Evolutionary conservation across 2,797 vertebrate genomes (phyloP).

Genomic region (Neoniphon sammara): DNA sequence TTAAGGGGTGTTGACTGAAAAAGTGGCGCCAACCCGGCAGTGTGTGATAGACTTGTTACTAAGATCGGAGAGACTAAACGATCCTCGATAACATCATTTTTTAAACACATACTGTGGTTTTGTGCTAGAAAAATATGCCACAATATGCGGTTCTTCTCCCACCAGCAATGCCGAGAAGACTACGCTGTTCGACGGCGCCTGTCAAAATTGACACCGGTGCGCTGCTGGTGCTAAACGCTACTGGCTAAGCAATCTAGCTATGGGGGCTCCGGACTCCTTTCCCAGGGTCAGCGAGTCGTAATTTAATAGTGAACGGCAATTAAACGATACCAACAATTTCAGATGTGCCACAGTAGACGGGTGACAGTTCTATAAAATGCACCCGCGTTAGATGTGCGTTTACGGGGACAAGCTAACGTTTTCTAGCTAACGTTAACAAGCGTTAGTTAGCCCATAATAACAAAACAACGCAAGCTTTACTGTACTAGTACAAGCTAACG

Average conservation of each 20-base stretch:
- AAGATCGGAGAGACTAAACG: not conserved
- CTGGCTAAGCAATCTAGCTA: conserved; percentile 55
- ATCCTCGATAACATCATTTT: not conserved
- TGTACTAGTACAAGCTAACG: conserved; percentile 74
- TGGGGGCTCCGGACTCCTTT: conserved; percentile 48
- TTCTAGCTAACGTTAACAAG: conserved; percentile 8
- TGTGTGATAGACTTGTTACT: conserved; percentile 63
- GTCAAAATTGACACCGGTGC: conserved; percentile 84
- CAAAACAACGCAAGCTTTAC: conserved; percentile 79
- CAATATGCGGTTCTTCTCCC: conserved; percentile 44
- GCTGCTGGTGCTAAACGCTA: conserved; percentile 66
- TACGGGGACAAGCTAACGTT: not conserved
- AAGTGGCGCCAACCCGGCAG: conserved; percentile 87
- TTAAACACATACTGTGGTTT: not conserved
- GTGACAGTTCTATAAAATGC: accelerated
- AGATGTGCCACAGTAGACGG: not conserved
- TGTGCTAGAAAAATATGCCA: conserved; percentile 1
- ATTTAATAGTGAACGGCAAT: conserved; percentile 20
- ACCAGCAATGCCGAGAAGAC: conserved; percentile 54
- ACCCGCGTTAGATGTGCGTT: not conserved
- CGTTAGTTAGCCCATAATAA: conserved; percentile 66
- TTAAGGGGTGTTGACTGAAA: conserved; percentile 78
- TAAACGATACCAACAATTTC: not conserved
- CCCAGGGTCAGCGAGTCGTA: conserved; percentile 52
- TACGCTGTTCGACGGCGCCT: conserved; percentile 74